Base-by-base conservation (phyloP, 2,888 invertebrate species). In the Euplexia lucipara region DNA sequence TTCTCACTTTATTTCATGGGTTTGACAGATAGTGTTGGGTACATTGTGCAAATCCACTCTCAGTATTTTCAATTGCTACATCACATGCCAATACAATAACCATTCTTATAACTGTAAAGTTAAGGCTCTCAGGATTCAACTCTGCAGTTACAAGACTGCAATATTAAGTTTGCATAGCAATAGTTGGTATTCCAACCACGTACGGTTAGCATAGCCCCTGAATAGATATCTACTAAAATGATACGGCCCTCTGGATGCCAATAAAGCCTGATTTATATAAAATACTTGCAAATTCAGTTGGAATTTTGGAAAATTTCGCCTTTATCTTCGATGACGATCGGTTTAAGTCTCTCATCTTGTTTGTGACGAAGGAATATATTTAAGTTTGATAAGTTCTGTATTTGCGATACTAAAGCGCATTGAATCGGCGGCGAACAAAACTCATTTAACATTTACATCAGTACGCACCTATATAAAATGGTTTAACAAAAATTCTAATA, bases 211-310 rank as follows among this genome's bases (percentile, higher is more conserved):
- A 90, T 91, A 89, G 90, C 91, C 88, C 80, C 90, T 91, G 93
- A 93, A 94, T 92, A 91, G 94, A 93, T 93, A 92, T 92, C 92
- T 88, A 81, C 86, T 88, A 89, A 90, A 92, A 92, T 92, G 92
- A 92, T 93, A 94, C 88, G 90, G 88, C 90, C 85, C 92, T 91
- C 93, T 71, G 83, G 93, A 85, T 92, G 90, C 92, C 91, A 92
- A 92, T 94, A 94, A 92, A 90, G 86, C 87, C 83, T 92, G 93
- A 93, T 94, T 94, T 94, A 93, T 89, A 86, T 85, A 86, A 86
- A 87, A 88, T 83, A 84, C 86, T 88, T 85, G 86, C 83, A 89
- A 88, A 90, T 88, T 85, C 83, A 81, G 71, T 68, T 65, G 70
- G 76, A 82, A 79, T 78, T 83, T 82, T 79, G 59, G 61, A 83